A percentile compares a stretch with the other conserved stretches of the same genome.
These are phyloP conservation scores for Felis chaus DNA, from an alignment of 2,113 vertebrate genomes.

Conservation along the genomic window DNA sequence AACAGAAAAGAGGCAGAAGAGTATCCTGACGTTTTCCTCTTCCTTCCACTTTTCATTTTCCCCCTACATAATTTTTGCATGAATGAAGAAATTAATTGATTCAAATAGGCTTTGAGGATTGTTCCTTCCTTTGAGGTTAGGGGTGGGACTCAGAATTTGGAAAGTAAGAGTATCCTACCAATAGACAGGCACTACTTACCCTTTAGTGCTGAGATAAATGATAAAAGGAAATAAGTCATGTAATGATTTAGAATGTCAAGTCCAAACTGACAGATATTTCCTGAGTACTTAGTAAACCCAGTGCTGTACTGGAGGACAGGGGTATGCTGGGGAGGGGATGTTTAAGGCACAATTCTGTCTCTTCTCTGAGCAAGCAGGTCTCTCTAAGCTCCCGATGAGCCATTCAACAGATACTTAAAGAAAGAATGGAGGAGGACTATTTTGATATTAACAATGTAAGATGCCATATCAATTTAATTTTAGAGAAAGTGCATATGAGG, in stretches of 20 bases:
- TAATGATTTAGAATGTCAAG: not conserved
- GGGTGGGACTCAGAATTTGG: not conserved
- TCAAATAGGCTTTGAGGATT: not conserved
- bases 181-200: not conserved
- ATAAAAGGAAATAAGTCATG: not conserved
- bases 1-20: not conserved
- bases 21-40: not conserved
- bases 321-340: not conserved
- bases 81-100: not conserved
- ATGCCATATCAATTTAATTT: not conserved
- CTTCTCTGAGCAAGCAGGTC: not conserved
- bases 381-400: not conserved
- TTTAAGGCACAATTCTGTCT: not conserved
- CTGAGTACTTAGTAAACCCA: not conserved
- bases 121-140: conserved; percentile 9
- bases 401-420: not conserved
- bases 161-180: not conserved
- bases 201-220: not conserved
- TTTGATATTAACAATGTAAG: not conserved
- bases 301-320: not conserved
- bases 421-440: not conserved
- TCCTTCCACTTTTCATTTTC: not conserved
- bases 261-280: not conserved
- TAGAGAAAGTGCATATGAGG: not conserved
- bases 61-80: not conserved